Evolutionary conservation across 2,797 vertebrate species (phyloP), one percentile per base, ranked within the genome.

Genomic region (Alauda arvensis): DNA sequence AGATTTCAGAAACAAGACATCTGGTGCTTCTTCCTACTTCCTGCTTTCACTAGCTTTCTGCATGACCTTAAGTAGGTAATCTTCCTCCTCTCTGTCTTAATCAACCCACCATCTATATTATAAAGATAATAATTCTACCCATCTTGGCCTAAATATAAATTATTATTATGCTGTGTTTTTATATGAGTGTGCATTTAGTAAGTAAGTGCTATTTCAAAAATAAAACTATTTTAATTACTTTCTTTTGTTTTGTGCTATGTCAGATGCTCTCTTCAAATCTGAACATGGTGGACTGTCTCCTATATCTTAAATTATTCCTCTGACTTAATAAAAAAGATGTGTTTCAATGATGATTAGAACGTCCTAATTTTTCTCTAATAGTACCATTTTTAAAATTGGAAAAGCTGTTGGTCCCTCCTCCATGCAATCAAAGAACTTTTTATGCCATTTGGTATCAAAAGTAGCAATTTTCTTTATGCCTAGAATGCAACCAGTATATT

Each of bases 251-350:
- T 87, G 45, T 72, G 65, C 57, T 65, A 13, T 74, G 53, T 55
- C 63, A 77, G 63, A 91, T 23, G n/a, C 8, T 85, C 21, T 87
- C 60, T 81, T 89, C 46, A 90, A 90, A 92, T 90, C 29, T 82
- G 77, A 85, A 76, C 46, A 56, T 74, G 43, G 63, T 71, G 62
- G 63, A 77, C 83, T 87, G 39, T 85, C 57, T 89, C 26, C 77
- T 81, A 12, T 82, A 68, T 71, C 57, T 89, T 89, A 83, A 81
- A 87, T 5, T 4, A 85, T 81, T 88, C 65, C 75, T 88, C 79
- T 79, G 67, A 89, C 68, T 89, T 90, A 91, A 88, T 87, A 74
- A 89, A 83, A 92, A 94, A 85, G 19, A 91, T 26, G 57, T 90
- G 49, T 34, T 90, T 87, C 90, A 87, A 13, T 78, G 71, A 91